A percentile compares a stretch with the other conserved stretches of the same genome.
These are phyloP conservation scores for Aproaerema taeniolella DNA, from an alignment of 2,888 invertebrate species.

Conservation along the genomic window DNA sequence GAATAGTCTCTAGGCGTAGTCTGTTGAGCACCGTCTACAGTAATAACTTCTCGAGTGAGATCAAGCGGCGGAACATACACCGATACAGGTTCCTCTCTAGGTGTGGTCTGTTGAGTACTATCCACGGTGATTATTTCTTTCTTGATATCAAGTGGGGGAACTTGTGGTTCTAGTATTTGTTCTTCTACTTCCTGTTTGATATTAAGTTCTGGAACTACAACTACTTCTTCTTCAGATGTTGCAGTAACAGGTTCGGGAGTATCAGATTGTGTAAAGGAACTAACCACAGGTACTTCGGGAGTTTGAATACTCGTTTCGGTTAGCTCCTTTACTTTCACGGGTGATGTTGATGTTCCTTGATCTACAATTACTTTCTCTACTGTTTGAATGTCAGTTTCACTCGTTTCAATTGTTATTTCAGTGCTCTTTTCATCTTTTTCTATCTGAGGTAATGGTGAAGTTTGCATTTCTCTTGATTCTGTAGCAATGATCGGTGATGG, in stretches of 20 bases:
- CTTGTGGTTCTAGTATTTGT: neutral
- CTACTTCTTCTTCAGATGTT: conserved; percentile 13
- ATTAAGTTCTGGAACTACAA: neutral
- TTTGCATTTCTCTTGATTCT: conserved; percentile 71
- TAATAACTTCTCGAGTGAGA: conserved; percentile 30
- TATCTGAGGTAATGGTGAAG: conserved; percentile 61
- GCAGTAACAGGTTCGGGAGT: conserved; percentile 34
- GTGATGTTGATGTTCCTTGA: conserved; percentile 59
- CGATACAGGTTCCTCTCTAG: conserved; percentile 16
- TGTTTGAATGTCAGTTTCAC: conserved; percentile 61
- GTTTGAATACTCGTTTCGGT: conserved; percentile 58
- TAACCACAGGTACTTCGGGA: conserved; percentile 50
- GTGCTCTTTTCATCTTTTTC: conserved; percentile 56
- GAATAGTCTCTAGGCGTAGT: conserved; percentile 79
- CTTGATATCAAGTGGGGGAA: conserved; percentile 12
- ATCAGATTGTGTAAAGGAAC: conserved; percentile 64
- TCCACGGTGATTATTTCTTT: conserved; percentile 31
- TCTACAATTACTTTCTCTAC: conserved; percentile 43
- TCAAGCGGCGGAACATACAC: conserved; percentile 31
- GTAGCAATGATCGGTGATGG: conserved; percentile 56
- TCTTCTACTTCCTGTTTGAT: neutral
- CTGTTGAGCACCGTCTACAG: conserved; percentile 51
- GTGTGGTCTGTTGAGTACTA: conserved; percentile 45
- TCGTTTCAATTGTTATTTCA: conserved; percentile 52
- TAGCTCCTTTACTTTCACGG: conserved; percentile 42